Percentiles rank a stretch among this genome's conserved stretches.
phyloP scores from a whole-genome alignment of 2,888 invertebrate genomes.

The Phasia obesa region DNA sequence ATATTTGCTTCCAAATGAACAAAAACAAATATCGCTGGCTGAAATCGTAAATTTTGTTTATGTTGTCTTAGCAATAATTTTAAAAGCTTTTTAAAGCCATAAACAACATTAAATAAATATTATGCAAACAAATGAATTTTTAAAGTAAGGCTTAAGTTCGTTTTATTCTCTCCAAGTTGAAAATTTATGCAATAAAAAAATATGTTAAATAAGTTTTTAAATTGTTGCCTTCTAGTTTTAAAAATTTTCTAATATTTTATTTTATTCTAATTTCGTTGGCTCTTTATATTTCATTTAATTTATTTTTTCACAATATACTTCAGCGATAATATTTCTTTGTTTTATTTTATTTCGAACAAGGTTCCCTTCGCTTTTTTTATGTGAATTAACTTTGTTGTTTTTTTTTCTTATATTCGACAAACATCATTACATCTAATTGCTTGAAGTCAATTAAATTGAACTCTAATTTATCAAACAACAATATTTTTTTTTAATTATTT shows the following conservation, averaged over 20 bases:
- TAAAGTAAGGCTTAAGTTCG: too few species aligned
- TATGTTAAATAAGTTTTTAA: too few species aligned
- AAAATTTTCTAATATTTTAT: neutral
- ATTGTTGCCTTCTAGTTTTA: neutral
- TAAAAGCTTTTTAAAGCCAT: too few species aligned
- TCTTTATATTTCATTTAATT: neutral
- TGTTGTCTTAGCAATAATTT: too few species aligned
- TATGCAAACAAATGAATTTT: too few species aligned
- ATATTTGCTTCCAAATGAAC: too few species aligned
- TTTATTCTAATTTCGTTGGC: neutral
- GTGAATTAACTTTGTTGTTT: neutral
- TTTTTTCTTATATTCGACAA: constrained; percentile 23
- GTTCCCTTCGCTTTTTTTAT: neutral
- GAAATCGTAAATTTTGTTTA: too few species aligned
- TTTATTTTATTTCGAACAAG: too few species aligned
- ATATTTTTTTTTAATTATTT: constrained; percentile 2
- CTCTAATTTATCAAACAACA: constrained; percentile 67
- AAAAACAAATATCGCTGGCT: too few species aligned
- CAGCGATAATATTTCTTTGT: neutral
- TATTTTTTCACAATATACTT: neutral
- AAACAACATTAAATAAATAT: too few species aligned
- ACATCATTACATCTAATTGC: constrained; percentile 59
- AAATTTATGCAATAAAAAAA: too few species aligned
- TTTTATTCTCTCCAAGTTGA: too few species aligned
- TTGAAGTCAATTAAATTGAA: constrained; percentile 70